These are phyloP conservation scores for Centropyge bicolor DNA, from an alignment of 2,797 vertebrate genomes.

Conservation along the genomic window DNA sequence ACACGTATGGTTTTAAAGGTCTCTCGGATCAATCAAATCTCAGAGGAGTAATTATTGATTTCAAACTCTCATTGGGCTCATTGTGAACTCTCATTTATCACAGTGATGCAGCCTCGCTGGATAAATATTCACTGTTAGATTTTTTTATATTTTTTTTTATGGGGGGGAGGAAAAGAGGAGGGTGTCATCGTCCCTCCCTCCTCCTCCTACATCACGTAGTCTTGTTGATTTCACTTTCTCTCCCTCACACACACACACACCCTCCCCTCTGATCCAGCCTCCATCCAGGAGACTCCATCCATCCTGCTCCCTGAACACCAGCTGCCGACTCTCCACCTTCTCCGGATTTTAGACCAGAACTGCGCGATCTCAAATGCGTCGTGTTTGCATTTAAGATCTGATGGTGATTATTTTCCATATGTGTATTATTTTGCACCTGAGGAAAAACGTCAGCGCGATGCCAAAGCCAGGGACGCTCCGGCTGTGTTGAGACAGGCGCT, in stretches of 20 bases:
- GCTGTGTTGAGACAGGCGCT: slow-evolving; percentile 47
- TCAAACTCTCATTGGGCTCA: not conserved
- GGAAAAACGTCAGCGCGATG: slow-evolving; percentile 51
- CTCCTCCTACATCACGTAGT: slow-evolving; percentile 42
- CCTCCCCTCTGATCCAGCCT: slow-evolving; percentile 50
- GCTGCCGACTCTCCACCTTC: not conserved
- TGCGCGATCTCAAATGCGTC: fast-evolving
- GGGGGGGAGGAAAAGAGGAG: slow-evolving; percentile 8
- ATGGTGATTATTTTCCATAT: not conserved
- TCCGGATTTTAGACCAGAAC: not conserved
- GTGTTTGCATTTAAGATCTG: slow-evolving; percentile 18
- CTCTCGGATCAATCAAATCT: not conserved
- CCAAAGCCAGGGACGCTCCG: slow-evolving; percentile 30
- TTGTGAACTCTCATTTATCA: slow-evolving; percentile 1
- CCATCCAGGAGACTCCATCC: slow-evolving; percentile 58
- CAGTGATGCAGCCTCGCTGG: not conserved
- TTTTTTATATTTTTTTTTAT: not conserved
- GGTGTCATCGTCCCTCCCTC: slow-evolving; percentile 13
- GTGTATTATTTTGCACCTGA: slow-evolving; percentile 12
- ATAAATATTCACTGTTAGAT: not conserved
- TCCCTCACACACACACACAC: slow-evolving; percentile 47
- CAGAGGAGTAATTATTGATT: fast-evolving
- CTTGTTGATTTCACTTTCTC: slow-evolving; percentile 76
- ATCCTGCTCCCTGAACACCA: slow-evolving; percentile 18
- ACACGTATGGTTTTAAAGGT: not conserved